These are phyloP conservation scores for Caenorhabditis parvicauda DNA, from an alignment of 2,888 invertebrate species.

Conservation along the genomic window DNA sequence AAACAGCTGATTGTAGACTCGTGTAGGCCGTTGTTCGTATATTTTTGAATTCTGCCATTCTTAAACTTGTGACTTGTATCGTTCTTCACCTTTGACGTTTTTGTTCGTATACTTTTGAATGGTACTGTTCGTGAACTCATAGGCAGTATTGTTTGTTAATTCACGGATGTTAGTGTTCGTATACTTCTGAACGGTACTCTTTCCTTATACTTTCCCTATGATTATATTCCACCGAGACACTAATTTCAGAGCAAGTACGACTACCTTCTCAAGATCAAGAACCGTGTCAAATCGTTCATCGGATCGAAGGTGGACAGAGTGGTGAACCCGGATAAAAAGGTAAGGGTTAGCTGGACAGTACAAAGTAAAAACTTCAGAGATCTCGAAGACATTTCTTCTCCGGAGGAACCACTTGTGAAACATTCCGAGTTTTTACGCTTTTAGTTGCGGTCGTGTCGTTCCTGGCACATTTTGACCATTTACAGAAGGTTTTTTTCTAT, in stretches of 20 bases:
- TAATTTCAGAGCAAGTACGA: conserved; percentile 15
- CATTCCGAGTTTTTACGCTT: conserved; percentile 14
- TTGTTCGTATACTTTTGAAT: too few relatives aligned
- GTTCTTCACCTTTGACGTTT: not conserved
- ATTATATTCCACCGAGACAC: too few relatives aligned
- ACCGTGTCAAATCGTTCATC: conserved; percentile 13
- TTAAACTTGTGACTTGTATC: too few relatives aligned
- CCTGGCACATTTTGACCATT: conserved; percentile 21
- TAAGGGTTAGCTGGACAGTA: not conserved
- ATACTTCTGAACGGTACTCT: too few relatives aligned
- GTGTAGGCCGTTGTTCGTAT: too few relatives aligned
- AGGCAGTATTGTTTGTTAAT: too few relatives aligned
- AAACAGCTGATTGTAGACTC: too few relatives aligned
- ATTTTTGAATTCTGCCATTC: too few relatives aligned
- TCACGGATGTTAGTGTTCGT: too few relatives aligned
- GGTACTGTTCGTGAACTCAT: too few relatives aligned
- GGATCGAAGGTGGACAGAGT: conserved; percentile 14
- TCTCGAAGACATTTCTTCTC: conserved; percentile 27
- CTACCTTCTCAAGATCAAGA: conserved; percentile 14
- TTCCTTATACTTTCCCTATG: too few relatives aligned
- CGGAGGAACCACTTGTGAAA: conserved; percentile 25
- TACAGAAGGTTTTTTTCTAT: conserved; percentile 21
- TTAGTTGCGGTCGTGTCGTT: conserved; percentile 10
- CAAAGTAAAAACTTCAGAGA: not conserved
- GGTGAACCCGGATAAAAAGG: conserved; percentile 2